Conservation (phyloP, 2,888 invertebrate species). For the Dasypolia templi region DNA sequence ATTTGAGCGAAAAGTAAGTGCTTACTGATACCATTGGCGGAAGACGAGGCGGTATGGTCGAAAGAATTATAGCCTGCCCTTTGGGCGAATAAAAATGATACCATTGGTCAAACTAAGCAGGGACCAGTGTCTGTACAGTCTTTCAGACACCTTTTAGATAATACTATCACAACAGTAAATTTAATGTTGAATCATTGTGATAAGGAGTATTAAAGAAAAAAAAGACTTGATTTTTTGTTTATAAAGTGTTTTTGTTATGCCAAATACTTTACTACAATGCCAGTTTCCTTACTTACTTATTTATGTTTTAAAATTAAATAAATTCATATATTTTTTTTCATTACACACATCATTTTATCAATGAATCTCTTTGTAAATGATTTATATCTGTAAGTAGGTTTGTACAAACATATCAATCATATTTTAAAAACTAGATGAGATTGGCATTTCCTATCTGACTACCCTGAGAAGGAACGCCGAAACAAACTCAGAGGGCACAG, state of each 20-base stretch:
- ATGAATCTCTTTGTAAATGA: no score
- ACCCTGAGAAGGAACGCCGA: no score
- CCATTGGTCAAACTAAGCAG: slow-evolving; percentile 9
- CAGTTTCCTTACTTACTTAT: not conserved
- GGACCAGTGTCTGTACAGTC: slow-evolving; percentile 12
- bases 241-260: slow-evolving; percentile 11
- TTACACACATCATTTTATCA: not conserved
- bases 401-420: no score
- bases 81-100: no score
- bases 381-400: no score
- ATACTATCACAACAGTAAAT: slow-evolving; percentile 56
- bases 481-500: no score
- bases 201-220: slow-evolving; percentile 32
- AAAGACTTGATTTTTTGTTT: slow-evolving; percentile 16
- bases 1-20: slow-evolving; percentile 94
- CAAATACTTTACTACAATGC: not conserved
- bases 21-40: slow-evolving; percentile 24
- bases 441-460: no score
- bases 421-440: no score
- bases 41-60: no score
- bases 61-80: no score
- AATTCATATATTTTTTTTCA: no score
- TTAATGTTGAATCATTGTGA: slow-evolving; percentile 46
- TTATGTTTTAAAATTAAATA: not conserved
- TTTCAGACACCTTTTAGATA: slow-evolving; percentile 59